Conservation (phyloP, 2,113 vertebrate species). For the Xenus cinereus region DNA sequence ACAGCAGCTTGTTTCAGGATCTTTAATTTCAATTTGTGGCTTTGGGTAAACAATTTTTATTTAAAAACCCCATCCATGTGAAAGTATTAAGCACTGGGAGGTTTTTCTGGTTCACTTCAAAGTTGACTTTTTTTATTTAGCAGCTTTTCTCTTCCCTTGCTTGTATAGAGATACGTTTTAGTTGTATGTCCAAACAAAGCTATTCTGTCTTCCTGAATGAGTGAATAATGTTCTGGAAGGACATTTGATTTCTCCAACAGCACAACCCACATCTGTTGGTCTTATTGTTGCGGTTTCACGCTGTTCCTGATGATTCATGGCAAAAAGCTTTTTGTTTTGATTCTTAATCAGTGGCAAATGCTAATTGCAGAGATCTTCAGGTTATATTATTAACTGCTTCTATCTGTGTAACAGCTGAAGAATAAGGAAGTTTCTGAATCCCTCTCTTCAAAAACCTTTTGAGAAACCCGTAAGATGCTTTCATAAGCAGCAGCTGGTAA, state of each 20-base stretch:
- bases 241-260: neutral
- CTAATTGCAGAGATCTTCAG: neutral
- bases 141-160: neutral
- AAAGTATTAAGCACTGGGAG: neutral
- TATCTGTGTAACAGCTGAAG: neutral
- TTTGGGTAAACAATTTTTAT: neutral
- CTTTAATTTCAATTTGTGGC: neutral
- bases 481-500: neutral
- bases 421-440: neutral
- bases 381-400: neutral
- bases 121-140: neutral
- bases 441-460: neutral
- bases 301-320: slow-evolving; percentile 13
- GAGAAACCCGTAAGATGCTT: neutral
- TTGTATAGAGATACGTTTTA: neutral
- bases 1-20: neutral
- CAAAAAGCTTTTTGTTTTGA: neutral
- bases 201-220: slow-evolving; percentile 1
- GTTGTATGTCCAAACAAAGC: neutral
- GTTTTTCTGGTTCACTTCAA: neutral
- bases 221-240: slow-evolving; percentile 25
- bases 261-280: slow-evolving; percentile 3
- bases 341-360: neutral
- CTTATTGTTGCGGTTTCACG: neutral
- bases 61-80: neutral